These are phyloP conservation scores for Hippocampus kuda DNA, from an alignment of 2,797 vertebrate genomes.

Conservation along the genomic window DNA sequence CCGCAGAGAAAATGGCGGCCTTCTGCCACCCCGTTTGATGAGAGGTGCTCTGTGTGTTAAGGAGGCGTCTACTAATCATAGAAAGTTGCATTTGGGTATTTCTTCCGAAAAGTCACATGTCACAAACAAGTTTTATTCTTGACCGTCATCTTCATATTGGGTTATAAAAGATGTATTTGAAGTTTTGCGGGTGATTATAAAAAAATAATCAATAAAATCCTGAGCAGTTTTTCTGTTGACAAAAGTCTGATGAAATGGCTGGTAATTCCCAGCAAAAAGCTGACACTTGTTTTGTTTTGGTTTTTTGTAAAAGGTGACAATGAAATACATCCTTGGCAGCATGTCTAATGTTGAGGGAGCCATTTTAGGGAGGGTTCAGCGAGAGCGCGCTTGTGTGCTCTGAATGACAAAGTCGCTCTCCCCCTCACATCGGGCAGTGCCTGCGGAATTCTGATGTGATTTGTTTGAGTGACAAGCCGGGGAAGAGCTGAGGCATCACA, in stretches of 20 bases:
- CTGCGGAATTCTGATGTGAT: slow-evolving; percentile 63
- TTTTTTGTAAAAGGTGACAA: slow-evolving; percentile 55
- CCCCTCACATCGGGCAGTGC: slow-evolving; percentile 52
- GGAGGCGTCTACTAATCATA: neutral
- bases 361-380: slow-evolving; percentile 65
- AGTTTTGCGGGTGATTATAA: neutral
- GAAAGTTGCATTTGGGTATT: neutral
- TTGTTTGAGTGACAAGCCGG: slow-evolving; percentile 61
- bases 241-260: slow-evolving; percentile 28
- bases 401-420: slow-evolving; percentile 61
- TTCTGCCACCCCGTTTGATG: slow-evolving; percentile 35
- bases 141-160: slow-evolving; percentile 41
- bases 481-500: slow-evolving; percentile 38
- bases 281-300: slow-evolving; percentile 54
- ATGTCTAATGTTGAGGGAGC: slow-evolving; percentile 57
- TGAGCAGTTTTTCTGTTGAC: neutral
- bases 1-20: slow-evolving; percentile 63
- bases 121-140: slow-evolving; percentile 14
- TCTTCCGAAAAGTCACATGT: slow-evolving; percentile 27
- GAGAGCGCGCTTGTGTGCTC: slow-evolving; percentile 59
- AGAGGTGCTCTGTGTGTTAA: slow-evolving; percentile 29
- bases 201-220: too few species aligned
- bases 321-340: slow-evolving; percentile 51
- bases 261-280: slow-evolving; percentile 21
- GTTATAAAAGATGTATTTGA: neutral